Conservation (phyloP, 1,140 invertebrate genomes). For the Varroa destructor region DNA sequence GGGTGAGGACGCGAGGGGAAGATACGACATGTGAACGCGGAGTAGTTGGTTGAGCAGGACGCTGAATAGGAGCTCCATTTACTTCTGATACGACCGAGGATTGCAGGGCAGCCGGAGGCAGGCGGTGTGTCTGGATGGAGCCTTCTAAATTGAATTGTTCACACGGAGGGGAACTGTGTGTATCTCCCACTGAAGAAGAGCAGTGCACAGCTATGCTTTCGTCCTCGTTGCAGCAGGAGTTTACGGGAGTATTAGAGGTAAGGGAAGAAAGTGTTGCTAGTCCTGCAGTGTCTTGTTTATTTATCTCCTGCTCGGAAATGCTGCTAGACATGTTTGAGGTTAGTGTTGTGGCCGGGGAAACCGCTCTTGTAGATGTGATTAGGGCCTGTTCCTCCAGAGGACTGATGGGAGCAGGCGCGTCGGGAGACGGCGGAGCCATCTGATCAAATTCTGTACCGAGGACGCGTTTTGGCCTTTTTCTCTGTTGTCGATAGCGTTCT, state of each 20-base stretch:
- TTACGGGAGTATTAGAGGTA: no score
- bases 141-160: no score
- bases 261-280: no score
- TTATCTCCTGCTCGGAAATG: no score
- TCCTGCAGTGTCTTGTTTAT: no score
- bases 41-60: background rate
- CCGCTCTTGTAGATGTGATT: background rate
- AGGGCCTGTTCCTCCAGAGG: slow-evolving; percentile 16
- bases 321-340: background rate
- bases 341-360: background rate
- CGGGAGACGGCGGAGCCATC: slow-evolving; percentile 28
- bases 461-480: slow-evolving; percentile 16
- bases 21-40: background rate
- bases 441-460: slow-evolving; percentile 5
- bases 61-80: background rate
- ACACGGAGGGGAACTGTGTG: no score
- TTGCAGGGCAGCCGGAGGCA: no score
- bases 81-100: no score
- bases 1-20: background rate
- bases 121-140: no score
- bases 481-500: slow-evolving; percentile 6
- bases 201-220: no score
- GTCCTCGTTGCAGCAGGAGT: no score
- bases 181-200: no score
- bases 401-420: slow-evolving; percentile 4